phyloP scores from a whole-genome alignment of 2,113 vertebrate genomes.

The Tetraodon nigroviridis region DNA sequence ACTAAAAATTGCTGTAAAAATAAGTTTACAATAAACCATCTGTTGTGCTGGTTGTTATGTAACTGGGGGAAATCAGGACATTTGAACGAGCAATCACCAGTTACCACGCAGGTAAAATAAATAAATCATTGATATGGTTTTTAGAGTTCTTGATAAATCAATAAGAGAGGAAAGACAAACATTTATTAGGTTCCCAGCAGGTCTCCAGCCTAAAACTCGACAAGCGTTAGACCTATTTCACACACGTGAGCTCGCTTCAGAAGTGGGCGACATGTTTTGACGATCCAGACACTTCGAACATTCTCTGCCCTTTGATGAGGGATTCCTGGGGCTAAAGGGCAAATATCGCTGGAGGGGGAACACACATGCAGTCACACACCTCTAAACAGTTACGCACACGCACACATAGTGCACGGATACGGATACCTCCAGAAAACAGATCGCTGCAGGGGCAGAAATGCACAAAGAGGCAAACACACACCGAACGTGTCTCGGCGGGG shows the following conservation, averaged over 20 bases:
- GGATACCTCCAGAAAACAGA: constrained; percentile 50
- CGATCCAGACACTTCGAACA: constrained; percentile 53
- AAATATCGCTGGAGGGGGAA: constrained; percentile 49
- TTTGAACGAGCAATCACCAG: too few species aligned
- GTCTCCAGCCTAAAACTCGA: constrained; percentile 4
- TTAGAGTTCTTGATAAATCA: not conserved
- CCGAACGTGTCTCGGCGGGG: constrained; percentile 59
- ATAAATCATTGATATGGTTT: not conserved
- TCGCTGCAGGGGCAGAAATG: constrained; percentile 45
- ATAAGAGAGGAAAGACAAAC: not conserved
- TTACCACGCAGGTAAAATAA: not conserved
- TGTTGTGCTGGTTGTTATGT: too few species aligned
- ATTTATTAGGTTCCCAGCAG: not conserved
- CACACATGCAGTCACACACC: constrained; percentile 35
- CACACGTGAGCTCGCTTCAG: constrained; percentile 29
- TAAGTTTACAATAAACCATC: too few species aligned
- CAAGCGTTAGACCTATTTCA: constrained; percentile 14
- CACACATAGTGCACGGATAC: constrained; percentile 28
- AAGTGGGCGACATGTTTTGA: constrained; percentile 52
- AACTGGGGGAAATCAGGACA: too few species aligned
- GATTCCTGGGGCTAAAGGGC: constrained; percentile 60
- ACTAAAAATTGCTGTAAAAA: too few species aligned
- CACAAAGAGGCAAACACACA: constrained; percentile 30
- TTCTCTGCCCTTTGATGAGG: constrained; percentile 60
- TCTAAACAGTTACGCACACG: constrained; percentile 19